Percentiles rank a stretch among this genome's conserved stretches.
phyloP scores from a whole-genome alignment of 2,113 vertebrate species.

The Scatophagus argus region DNA sequence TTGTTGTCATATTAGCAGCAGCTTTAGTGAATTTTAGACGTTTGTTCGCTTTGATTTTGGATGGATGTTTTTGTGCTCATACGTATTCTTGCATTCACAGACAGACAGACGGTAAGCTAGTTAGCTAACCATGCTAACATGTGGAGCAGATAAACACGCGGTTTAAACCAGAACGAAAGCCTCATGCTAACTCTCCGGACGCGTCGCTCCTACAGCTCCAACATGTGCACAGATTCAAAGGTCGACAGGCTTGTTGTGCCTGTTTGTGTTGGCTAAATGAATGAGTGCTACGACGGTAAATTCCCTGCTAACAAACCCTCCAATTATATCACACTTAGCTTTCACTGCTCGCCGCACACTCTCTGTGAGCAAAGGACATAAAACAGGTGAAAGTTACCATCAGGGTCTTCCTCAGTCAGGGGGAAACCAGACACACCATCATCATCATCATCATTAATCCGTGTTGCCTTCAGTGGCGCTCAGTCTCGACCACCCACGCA shows the following conservation, averaged over 20 bases:
- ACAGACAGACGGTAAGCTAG: too few relatives aligned
- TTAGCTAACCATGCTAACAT: too few relatives aligned
- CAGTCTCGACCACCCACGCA: conserved; percentile 44
- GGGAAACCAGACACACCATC: conserved; percentile 50
- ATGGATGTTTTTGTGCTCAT: too few relatives aligned
- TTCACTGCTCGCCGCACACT: conserved; percentile 43
- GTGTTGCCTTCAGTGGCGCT: conserved; percentile 42
- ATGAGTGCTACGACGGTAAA: conserved; percentile 23
- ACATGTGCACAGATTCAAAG: background rate
- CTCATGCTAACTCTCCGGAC: background rate
- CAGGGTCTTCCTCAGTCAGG: conserved; percentile 30
- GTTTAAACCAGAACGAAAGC: too few relatives aligned
- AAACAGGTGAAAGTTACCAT: conserved; percentile 33
- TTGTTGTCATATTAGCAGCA: too few relatives aligned
- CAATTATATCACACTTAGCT: conserved; percentile 44
- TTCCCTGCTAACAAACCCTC: conserved; percentile 35
- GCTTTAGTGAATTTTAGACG: too few relatives aligned
- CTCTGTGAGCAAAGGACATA: conserved; percentile 57
- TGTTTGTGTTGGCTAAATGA: conserved; percentile 2
- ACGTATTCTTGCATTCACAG: too few relatives aligned
- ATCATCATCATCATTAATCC: conserved; percentile 48
- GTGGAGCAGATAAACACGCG: too few relatives aligned
- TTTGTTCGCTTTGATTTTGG: too few relatives aligned
- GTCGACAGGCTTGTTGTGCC: background rate
- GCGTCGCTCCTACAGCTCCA: background rate